Evolutionary conservation across 2,113 vertebrate genomes (phyloP).

Genomic region (Zapornia atra): DNA sequence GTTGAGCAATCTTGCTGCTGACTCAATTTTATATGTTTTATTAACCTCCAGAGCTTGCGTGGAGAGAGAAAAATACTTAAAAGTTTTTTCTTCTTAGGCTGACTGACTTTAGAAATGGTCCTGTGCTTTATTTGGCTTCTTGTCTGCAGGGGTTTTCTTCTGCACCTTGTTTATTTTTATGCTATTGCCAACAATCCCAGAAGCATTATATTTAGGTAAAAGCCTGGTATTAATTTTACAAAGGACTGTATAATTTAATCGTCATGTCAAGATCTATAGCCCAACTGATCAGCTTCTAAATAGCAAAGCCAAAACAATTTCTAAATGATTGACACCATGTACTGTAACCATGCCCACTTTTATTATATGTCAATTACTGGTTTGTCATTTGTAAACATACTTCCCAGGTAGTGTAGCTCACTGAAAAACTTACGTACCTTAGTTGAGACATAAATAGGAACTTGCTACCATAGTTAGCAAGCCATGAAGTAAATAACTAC

Average conservation of each 20-base stretch:
- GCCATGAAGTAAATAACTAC: background rate
- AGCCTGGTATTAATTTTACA: background rate
- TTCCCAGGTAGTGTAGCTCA: background rate
- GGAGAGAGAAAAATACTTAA: background rate
- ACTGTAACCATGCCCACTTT: background rate
- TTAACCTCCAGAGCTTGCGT: background rate
- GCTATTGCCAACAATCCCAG: background rate
- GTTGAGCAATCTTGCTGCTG: constrained; percentile 2
- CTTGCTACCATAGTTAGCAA: background rate
- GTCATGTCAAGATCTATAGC: background rate
- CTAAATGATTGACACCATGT: background rate
- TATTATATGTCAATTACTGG: background rate
- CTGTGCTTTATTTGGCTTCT: background rate
- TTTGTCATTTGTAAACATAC: background rate
- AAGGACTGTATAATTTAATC: background rate
- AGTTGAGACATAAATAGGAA: background rate
- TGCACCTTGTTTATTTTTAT: background rate
- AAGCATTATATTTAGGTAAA: background rate
- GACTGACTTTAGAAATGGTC: background rate
- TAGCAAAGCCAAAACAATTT: background rate
- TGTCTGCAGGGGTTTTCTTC: background rate
- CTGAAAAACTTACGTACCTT: background rate
- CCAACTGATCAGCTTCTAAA: background rate
- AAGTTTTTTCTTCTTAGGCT: background rate
- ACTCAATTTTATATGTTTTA: constrained; percentile 20